Evolutionary conservation across 2,888 invertebrate genomes (phyloP).

Genomic region (Cephonodes hylas): DNA sequence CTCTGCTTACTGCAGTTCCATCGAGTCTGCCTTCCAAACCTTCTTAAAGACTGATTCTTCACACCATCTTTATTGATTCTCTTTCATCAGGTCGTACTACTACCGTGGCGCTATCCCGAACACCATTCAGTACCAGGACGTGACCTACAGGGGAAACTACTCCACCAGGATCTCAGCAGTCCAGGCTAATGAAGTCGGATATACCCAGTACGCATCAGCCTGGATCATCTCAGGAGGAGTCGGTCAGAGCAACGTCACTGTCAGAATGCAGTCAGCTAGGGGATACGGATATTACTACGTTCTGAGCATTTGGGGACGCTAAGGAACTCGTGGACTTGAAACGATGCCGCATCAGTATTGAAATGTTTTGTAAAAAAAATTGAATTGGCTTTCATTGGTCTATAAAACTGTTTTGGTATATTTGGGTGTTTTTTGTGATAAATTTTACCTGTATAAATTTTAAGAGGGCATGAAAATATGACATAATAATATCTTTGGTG

Average conservation of each 20-base stretch:
- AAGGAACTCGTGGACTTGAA: no score
- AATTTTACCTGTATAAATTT: no score
- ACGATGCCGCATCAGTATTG: no score
- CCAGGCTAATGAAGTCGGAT: neutral
- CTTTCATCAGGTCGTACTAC: neutral
- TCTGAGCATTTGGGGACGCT: neutral
- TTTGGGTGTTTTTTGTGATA: no score
- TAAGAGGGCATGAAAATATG: no score
- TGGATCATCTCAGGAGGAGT: neutral
- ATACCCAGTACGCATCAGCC: neutral
- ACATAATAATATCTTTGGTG: no score
- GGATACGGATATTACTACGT: neutral
- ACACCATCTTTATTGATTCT: neutral
- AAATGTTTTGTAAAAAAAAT: no score
- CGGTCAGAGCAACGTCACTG: neutral
- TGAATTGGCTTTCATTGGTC: no score
- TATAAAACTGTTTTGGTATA: no score
- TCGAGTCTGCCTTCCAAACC: no score
- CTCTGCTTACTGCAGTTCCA: no score
- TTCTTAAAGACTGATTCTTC: no score
- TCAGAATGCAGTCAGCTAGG: neutral
- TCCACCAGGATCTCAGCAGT: neutral
- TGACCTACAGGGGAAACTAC: neutral
- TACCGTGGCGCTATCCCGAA: neutral
- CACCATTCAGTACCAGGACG: neutral